Base-by-base conservation (phyloP, 2,113 vertebrate species). In the Scomber japonicus region DNA sequence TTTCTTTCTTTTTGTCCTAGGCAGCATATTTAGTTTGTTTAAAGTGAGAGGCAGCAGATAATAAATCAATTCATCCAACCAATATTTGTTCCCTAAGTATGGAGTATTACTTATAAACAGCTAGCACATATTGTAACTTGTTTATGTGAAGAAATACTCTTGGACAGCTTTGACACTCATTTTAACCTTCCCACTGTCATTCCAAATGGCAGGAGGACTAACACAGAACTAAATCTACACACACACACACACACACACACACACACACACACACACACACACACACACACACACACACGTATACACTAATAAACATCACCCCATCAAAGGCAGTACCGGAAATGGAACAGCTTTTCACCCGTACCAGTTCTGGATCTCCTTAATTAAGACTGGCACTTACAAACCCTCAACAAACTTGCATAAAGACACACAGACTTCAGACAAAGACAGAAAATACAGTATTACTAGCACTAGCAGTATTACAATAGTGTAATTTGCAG, bases 311-410 rank as follows among this genome's bases (percentile, higher is more conserved):
- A 76, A 84, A 77, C 65, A 71, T 86, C 73, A 75, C 44, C 46
- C 46, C 60, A 82, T 83, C 60, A 81, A 74, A 81, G 8, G 53
- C 7, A 13, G 35, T 80, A 84, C 89, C 87, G 80, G 77, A 88
- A 81, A 80, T 85, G 44, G 62, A 84, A 44, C 56, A 11, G 56
- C 5, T 45, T 61, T 62, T 77, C 68, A 61, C 35, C n/a, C 30
- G 30, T n/a, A 62, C 8, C 54, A 76, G 75, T 74, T 69, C 53
- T 49, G 74, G 14, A 62, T 84, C 11, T 60, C 21, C 84, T 80
- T 77, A 80, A 92, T 89, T 81, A 82, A 69, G 17, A 2, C 15
- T 53, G 74, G 21, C 81, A 67, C 80, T 80, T 64, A 71, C 54
- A 80, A 50, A 49, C 21, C 35, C 74, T 69, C 44, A 27, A 53